Base-by-base conservation (phyloP, 2,113 vertebrate species). In the Rana temporaria region DNA sequence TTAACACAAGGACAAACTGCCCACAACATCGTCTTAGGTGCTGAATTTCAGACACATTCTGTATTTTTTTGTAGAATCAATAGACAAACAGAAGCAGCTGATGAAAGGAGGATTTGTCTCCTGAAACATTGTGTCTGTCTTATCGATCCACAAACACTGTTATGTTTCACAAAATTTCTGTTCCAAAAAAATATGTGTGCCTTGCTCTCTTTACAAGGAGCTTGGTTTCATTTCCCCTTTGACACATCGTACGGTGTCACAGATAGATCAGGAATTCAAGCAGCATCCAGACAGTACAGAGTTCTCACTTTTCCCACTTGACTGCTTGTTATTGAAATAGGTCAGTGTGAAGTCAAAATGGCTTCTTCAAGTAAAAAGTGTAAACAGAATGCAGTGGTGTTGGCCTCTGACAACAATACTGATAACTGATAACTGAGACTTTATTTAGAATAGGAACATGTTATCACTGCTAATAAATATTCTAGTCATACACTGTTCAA, bases 41-140 rank as follows among this genome's bases (percentile, higher is more conserved):
- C 60, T 42, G 62, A 73, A 74, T 57, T 74, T 74, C 71, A 74
- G 80, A 75, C 70, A 67, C 62, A 65, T 59, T 66, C 52, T 82
- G 70, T 82, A 82, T 83, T 67, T 75, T 30, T 82, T 67, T 74
- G 32, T 32, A 42, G 63, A 83, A 83, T 83, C 81, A 76, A 83
- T 83, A 76, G 71, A 68, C 53, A 65, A 83, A 83, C 66, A 75
- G 72, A 34, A 83, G 53, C 53, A 68, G 34, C 52, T 68, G 81
- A 83, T 83, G 34, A 83, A 83, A 83, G 72, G 64, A 83, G 71
- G 63, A 83, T 83, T 83, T 68, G 81, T 75, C 81, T 83, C 64
- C 64, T 22, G 64, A 83, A 76, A 83, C 81, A 83, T 59, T 76
- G 80, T 82, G 60, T 83, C 81, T 68, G 63, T 83, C 53, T 53